Evolutionary conservation across 64 coral and sea anemone genomes (phyloP), one percentile per base, ranked within the genome.

Genomic region (Dendronephthya gigantea): DNA sequence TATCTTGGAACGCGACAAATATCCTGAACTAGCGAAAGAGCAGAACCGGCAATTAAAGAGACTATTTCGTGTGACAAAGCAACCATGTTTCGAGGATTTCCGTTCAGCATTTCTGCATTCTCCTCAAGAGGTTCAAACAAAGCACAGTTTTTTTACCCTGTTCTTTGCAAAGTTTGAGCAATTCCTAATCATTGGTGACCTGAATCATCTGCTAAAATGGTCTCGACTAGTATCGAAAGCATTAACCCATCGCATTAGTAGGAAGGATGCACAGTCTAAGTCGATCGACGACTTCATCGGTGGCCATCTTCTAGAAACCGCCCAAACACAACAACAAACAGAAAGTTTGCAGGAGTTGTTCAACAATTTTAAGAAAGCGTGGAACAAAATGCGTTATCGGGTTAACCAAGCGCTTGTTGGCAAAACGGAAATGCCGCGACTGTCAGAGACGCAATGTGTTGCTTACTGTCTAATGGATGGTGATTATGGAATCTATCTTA

Each of bases 401-500:
- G 83, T 55, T 40, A 86, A 27, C 68, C 50, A 62, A 38, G 22
- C 34, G 25, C 50, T n/a, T 12, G 17, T 62, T 19, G 41, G 28
- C 0, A 17, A 40, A 39, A 11, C 4, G 41, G 72, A 93, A 0
- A 82, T 91, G 50, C 90, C 87, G 22, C 51, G 89, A 8, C 35
- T 98, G 14, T 88, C 48, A 52, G 95, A 98, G 48, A 90, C 88
- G 38, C 75, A 79, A 6, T 82, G 35, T 32, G 90, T 98, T 68
- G 88, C 89, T 7, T 82, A 84, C 33, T 98, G 95, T 48, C 82
- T 98, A 47, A 52, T 91, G 29, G 92, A 98, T 48, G 89, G 88
- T 47, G 90, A 85, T 22, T 31, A 82, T 14, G 95, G 92, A 23
- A 31, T 50, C 22, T 98, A 85, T 25, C 90, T 98, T 34, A 62